A percentile compares a stretch with the other conserved stretches of the same genome.
phyloP scores from a whole-genome alignment of 2,113 vertebrate genomes.

The Ailuropoda melanoleuca region DNA sequence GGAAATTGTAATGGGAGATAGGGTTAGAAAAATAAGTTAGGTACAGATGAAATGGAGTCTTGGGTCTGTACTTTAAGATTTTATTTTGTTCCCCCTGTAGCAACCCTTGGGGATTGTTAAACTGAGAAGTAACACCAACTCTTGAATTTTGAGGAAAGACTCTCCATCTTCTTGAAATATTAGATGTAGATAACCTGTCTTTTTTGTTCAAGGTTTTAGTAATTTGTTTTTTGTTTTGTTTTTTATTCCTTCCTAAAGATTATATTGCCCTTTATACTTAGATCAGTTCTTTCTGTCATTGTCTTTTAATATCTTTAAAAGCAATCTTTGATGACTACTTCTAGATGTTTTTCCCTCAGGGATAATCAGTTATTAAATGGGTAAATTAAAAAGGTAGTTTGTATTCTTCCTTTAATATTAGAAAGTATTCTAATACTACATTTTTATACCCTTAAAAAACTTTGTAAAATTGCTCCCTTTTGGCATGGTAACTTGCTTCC shows the following conservation, averaged over 20 bases:
- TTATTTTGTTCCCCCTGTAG: neutral
- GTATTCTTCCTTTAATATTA: constrained; percentile 38
- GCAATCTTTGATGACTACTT: neutral
- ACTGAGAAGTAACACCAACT: neutral
- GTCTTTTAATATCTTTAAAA: constrained; percentile 8
- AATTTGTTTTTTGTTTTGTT: neutral
- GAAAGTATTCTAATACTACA: constrained; percentile 4
- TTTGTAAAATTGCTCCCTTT: constrained; percentile 26
- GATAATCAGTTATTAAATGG: neutral
- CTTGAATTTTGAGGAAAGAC: constrained; percentile 28
- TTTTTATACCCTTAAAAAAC: neutral
- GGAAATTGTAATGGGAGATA: constrained; percentile 7
- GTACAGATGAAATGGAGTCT: constrained; percentile 10
- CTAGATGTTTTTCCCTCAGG: neutral
- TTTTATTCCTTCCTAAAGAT: neutral
- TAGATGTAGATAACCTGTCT: neutral
- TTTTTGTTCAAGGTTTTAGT: neutral
- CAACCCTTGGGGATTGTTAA: neutral
- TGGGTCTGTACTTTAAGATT: neutral
- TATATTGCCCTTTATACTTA: neutral
- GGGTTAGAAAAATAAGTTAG: neutral
- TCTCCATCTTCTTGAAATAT: neutral
- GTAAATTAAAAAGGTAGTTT: neutral
- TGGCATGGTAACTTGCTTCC: neutral
- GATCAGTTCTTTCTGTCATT: constrained; percentile 20